These are phyloP conservation scores for Ptilodon capucinus DNA, from an alignment of 2,888 invertebrate genomes.

Conservation along the genomic window DNA sequence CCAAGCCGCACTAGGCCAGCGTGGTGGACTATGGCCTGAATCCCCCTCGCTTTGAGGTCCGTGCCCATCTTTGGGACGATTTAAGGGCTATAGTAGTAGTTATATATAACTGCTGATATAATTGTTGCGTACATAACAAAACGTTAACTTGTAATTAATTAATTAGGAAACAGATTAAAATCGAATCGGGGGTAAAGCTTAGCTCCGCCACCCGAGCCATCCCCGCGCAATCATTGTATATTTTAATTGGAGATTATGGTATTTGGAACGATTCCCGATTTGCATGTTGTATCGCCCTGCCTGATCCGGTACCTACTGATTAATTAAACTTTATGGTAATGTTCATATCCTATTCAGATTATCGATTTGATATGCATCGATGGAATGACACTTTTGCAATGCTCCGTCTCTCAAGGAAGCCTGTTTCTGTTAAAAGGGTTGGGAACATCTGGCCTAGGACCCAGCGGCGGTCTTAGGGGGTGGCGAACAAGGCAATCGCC, in stretches of 20 bases:
- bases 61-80: too few relatives aligned
- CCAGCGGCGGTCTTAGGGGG: too few relatives aligned
- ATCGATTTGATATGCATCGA: not conserved
- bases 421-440: too few relatives aligned
- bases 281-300: constrained; percentile 23
- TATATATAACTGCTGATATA: too few relatives aligned
- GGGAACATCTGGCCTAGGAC: too few relatives aligned
- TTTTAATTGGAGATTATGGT: constrained; percentile 34
- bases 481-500: too few relatives aligned
- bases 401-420: too few relatives aligned
- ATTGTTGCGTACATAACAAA: not conserved
- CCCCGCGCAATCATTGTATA: constrained; percentile 22
- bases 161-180: constrained; percentile 16
- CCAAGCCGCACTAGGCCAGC: too few relatives aligned
- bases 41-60: too few relatives aligned
- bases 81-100: too few relatives aligned
- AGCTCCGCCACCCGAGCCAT: constrained; percentile 7
- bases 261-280: constrained; percentile 23
- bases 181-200: constrained; percentile 11
- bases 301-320: constrained; percentile 26
- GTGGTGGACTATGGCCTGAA: too few relatives aligned
- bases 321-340: constrained; percentile 32
- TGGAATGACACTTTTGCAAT: too few relatives aligned
- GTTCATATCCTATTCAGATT: not conserved
- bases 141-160: not conserved